Evolutionary conservation across 1,140 invertebrate genomes (phyloP), one percentile per base, ranked within the genome.

Genomic region (Drosophila ironensis): DNA sequence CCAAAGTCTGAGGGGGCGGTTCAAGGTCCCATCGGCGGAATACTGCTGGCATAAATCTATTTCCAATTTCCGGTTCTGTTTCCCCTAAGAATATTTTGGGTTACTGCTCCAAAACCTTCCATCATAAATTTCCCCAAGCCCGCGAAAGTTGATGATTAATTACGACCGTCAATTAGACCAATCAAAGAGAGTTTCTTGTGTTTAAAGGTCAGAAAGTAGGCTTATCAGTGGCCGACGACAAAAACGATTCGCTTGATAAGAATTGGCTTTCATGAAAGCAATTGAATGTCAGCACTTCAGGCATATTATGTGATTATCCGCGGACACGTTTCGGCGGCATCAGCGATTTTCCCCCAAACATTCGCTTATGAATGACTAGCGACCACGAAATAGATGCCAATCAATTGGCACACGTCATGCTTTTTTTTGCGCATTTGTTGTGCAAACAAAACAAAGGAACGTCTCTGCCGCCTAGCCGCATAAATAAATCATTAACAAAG

Each of bases 331-430:
- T 17, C 16, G 3, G 7, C 16, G 37, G 14, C 37, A 35, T 68
- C 45, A 11, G 7, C 4, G 8, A 28, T 42, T 47, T 44, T 19
- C 14, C 24, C 33, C 27, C 9, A 28, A 9, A 52, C 9, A 6
- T 14, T 9, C 17, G 14, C 14, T n/a, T 14, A 37, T 46, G 14
- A 33, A 24, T 44, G 11, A 22, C 50, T 47, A 64, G 24, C 27
- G 44, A n/a, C 11, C 46, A 40, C 22, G 19, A 78, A 78, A 45
- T 37, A 56, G 50, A 75, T 45, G 33, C 24, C 38, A 47, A 42
- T 16, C 41, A 44, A 37, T 57, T 52, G 70, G 40, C 72, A 72
- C 78, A 84, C 73, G 80, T 82, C 78, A 84, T 82, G 16, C n/a
- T n/a, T n/a, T n/a, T n/a, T n/a, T 63, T 30, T 64, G 19, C 45